Percentiles rank a stretch among this genome's conserved stretches.
phyloP scores from a whole-genome alignment of 2,888 invertebrate species.

The Alentia gelatinosa region DNA sequence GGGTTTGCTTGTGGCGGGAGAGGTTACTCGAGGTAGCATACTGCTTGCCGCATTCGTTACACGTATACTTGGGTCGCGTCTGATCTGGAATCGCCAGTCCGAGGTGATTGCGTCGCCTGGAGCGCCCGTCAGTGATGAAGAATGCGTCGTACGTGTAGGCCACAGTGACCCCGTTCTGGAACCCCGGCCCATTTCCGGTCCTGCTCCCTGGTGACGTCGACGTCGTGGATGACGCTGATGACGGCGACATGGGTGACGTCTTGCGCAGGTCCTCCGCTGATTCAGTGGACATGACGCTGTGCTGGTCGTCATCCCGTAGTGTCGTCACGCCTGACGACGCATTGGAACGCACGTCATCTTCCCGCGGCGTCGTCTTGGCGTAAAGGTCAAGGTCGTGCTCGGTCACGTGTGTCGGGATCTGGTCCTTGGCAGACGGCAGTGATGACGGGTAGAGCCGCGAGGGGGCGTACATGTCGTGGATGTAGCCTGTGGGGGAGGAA shows the following conservation, averaged over 20 bases:
- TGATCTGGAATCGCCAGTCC: conserved; percentile 47
- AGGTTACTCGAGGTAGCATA: conserved; percentile 95
- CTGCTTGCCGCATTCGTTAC: conserved; percentile 93
- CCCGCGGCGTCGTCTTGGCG: conserved; percentile 26
- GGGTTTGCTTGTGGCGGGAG: conserved; percentile 94
- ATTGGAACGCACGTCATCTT: conserved; percentile 35
- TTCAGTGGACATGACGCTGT: not conserved
- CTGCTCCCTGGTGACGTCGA: not conserved
- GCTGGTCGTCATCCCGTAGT: not conserved
- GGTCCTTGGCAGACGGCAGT: conserved; percentile 32
- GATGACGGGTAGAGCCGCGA: conserved; percentile 46
- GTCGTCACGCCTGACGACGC: not conserved
- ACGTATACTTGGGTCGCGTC: conserved; percentile 84
- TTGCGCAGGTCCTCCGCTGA: conserved; percentile 47
- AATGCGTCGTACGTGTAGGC: conserved; percentile 83
- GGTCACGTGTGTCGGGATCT: not conserved
- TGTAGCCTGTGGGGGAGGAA: conserved; percentile 18
- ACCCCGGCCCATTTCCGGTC: not conserved
- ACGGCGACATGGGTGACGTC: not conserved
- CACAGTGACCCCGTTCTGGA: conserved; percentile 73
- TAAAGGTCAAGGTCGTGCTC: conserved; percentile 35
- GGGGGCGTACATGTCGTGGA: conserved; percentile 53
- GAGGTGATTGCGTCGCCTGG: conserved; percentile 75
- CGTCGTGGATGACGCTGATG: too few relatives aligned
- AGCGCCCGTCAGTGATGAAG: conserved; percentile 85